Base-by-base conservation (phyloP, 64 coral and sea anemone genomes). In the Trachythela sp. region DNA sequence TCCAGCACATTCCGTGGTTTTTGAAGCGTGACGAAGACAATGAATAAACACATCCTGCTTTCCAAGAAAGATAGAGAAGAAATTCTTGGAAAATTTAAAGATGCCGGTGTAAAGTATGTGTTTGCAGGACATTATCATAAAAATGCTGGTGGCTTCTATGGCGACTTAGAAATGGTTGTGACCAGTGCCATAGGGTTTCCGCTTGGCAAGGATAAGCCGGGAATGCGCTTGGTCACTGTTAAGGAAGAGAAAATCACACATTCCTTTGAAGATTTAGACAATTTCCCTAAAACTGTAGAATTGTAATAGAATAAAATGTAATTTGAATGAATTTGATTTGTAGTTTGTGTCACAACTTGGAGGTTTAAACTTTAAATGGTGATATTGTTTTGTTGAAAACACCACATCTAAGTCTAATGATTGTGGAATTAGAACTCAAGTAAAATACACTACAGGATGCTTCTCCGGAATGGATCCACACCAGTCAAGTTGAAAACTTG, bases 1-100 rank as follows among this genome's bases (percentile, higher is more conserved):
- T 99, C 84, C 96, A 99, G 84, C 96, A 99, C 40, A 99, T 99
- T 84, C 96, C 96, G 83, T 99, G 96, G 96, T 99, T 99, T 91
- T 91, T 93, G 36, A 45, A 48, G 22, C 84, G 10, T 59, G 59
- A 67, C 0, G 86, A 95, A 27, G 96, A 99, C 31, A 50, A 59
- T 42, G 88, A n/a, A 95, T 85, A 40, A 95, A 50, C 95, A 99
- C 72, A 95, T 99, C 48, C 95, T 95, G 48, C 94, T 99, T 85
- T 85, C 88, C 0, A 84, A 70, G 85, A 39, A 94, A 15, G 64
- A 50, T 15, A 77, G 96, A 36, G 92, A 84, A 40, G 49, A 70
- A 77, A 95, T 99, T 91, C 34, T 99, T 0, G 83, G 86, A 85
- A 99, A 99, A 60, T 84, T 99, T 24, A 93, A 90, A 70, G 88